These are phyloP conservation scores for Leptinotarsa undecemlineata DNA, from an alignment of 1,140 invertebrate genomes.

Conservation along the genomic window DNA sequence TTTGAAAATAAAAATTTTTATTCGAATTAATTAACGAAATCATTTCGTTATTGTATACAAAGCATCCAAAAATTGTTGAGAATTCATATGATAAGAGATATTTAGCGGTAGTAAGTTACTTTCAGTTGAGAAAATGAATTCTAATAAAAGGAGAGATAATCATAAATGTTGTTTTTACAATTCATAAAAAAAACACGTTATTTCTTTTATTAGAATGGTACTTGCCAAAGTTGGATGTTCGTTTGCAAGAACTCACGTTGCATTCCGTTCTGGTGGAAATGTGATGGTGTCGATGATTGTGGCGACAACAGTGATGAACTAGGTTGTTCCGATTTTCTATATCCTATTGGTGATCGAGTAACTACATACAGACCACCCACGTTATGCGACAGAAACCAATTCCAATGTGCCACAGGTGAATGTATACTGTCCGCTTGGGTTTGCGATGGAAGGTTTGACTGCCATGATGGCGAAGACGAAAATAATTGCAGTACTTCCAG, in stretches of 20 bases:
- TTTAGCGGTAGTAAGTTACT: no score
- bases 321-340: constrained; percentile 35
- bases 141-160: no score
- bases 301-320: constrained; percentile 77
- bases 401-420: constrained; percentile 63
- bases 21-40: no score
- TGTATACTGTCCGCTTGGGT: constrained; percentile 62
- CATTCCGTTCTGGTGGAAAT: constrained; percentile 83
- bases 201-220: constrained; percentile 40
- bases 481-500: constrained; percentile 44
- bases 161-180: neutral
- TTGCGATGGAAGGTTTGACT: constrained; percentile 65
- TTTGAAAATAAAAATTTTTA: no score
- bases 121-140: no score
- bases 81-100: no score
- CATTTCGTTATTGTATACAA: no score
- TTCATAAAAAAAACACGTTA: neutral
- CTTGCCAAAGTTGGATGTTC: constrained; percentile 79
- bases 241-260: constrained; percentile 75
- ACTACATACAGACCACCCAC: constrained; percentile 6
- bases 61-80: no score
- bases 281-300: constrained; percentile 71
- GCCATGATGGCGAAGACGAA: constrained; percentile 65
- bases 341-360: neutral
- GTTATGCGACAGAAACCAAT: constrained; percentile 63